Conservation (phyloP, 2,797 vertebrate species). For the Netta rufina region DNA sequence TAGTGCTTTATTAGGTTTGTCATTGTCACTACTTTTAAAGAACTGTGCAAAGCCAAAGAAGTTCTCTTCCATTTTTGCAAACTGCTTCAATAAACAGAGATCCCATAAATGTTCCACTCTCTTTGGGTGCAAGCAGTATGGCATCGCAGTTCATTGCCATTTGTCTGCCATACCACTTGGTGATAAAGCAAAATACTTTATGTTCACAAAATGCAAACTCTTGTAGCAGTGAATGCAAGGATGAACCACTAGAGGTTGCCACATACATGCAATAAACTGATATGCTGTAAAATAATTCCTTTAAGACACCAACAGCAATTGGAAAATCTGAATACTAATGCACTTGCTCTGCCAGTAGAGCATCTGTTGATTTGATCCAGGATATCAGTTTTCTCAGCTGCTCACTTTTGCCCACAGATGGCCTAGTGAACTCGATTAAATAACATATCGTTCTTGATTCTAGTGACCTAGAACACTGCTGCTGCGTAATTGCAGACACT, state of each 20-base stretch:
- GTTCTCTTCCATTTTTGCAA: neutral
- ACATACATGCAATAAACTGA: neutral
- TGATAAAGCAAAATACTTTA: neutral
- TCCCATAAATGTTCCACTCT: neutral
- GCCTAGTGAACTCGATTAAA: accelerated
- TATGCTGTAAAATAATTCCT: neutral
- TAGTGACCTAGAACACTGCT: neutral
- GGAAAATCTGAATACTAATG: neutral
- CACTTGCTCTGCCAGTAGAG: neutral
- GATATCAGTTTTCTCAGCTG: neutral
- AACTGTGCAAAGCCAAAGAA: neutral
- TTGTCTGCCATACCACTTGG: neutral
- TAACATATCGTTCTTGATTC: neutral
- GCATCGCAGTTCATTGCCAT: neutral
- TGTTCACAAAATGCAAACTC: neutral
- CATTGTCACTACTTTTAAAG: neutral
- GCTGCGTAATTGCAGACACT: neutral
- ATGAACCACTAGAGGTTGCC: neutral
- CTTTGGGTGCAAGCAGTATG: neutral
- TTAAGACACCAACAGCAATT: neutral
- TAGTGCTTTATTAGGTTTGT: neutral
- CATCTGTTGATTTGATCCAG: neutral
- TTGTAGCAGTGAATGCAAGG: neutral
- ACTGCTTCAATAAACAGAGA: neutral
- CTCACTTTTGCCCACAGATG: neutral